Evolutionary conservation across 2,888 invertebrate species (phyloP), one percentile per base, ranked within the genome.

Genomic region (Drosophila paramelanica): DNA sequence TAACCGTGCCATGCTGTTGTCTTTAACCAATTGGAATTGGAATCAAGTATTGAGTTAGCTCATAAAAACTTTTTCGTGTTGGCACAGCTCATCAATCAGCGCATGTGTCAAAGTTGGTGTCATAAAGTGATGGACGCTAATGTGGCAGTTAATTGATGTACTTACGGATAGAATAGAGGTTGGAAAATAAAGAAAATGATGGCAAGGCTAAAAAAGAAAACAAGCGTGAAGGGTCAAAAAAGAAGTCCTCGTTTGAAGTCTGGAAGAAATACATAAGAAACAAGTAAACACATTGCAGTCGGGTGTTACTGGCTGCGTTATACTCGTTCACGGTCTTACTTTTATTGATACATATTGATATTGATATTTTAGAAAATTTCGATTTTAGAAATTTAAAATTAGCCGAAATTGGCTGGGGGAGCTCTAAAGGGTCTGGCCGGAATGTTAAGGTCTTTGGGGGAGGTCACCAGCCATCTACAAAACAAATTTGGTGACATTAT

Each of bases 51-150:
- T 7, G 2, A 49, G 8, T 23, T 23, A 36, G 6, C 42, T 52
- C 42, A 47, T 55, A 39, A 31, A 31, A 5, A 8, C 52, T 11
- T 8, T 13, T 39, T 46, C 33, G 33, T 13, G 1, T 4, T 41
- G 43, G 5, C 56, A 7, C 11, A 17, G 51, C 58, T 59, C 69
- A 81, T 86, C 81, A 83, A 86, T 83, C 77, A 85, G 17, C 0
- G n/a, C 27, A 14, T 50, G 64, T 77, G 66, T 73, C 77, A 58
- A 2, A 58, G 25, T 49, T 27, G 39, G 33, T 38, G 60, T 61
- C 60, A 43, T 17, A 41, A 33, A 23, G 10, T 52, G 31, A 53
- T 52, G 33, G 33, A 7, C 7, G 7, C 13, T 7, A 14, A 27
- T 25, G 4, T 10, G 13, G 11, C 17, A 11, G 17, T n/a, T 57